Conservation (phyloP, 2,797 vertebrate genomes). For the Crenuchus spilurus region DNA sequence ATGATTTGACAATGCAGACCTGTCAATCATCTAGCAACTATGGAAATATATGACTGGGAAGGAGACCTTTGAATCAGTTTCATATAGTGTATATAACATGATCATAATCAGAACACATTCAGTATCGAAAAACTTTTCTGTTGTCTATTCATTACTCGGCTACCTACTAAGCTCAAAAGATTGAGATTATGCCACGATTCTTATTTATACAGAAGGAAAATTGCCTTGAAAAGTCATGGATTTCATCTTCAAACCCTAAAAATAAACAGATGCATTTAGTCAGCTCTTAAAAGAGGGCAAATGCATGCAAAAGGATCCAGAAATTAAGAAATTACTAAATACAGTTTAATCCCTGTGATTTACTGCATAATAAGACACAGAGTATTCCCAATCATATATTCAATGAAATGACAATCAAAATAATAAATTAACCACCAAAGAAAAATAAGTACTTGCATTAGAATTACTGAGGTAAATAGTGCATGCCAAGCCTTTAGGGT, state of each 20-base stretch:
- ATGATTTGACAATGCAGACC: conserved; percentile 27
- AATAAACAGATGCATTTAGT: background rate
- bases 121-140: no score
- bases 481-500: conserved; percentile 78
- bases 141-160: no score
- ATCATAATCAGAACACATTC: no score
- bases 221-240: background rate
- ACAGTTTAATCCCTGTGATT: background rate
- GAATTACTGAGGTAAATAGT: conserved; percentile 75
- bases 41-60: conserved; percentile 60
- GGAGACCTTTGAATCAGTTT: no score
- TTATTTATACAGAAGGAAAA: background rate
- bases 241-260: no score
- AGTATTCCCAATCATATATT: conserved; percentile 63
- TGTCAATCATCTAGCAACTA: conserved; percentile 29
- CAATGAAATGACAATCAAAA: conserved; percentile 15
- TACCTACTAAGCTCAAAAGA: no score
- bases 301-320: background rate
- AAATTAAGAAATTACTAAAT: background rate
- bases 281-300: background rate
- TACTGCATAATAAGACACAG: background rate
- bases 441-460: conserved; percentile 77
- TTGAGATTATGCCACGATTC: no score
- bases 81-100: no score
- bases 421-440: conserved; percentile 25